These are phyloP conservation scores for Anoncus sp. DNA, from an alignment of 2,888 invertebrate species.

Conservation along the genomic window DNA sequence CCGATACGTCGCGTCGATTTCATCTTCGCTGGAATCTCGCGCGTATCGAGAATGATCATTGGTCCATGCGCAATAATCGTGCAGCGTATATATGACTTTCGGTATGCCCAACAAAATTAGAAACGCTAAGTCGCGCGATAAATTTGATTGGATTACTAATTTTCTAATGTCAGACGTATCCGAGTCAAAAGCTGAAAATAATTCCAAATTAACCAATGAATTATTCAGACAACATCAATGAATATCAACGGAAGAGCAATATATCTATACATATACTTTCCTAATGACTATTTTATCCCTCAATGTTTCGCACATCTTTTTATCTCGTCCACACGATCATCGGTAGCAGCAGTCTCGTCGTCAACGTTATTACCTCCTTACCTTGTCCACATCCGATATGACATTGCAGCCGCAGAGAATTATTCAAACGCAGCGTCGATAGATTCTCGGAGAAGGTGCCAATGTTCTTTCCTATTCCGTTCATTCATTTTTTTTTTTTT, in stretches of 20 bases:
- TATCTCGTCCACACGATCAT: too few species aligned
- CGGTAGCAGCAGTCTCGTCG: too few species aligned
- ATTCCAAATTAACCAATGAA: neutral
- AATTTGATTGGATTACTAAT: too few species aligned
- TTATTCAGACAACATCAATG: neutral
- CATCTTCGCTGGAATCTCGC: constrained; percentile 42
- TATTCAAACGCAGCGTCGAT: neutral
- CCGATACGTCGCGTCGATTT: constrained; percentile 67
- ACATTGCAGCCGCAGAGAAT: neutral
- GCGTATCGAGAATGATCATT: constrained; percentile 50
- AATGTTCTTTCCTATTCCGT: neutral
- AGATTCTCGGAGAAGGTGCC: neutral
- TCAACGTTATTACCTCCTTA: too few species aligned
- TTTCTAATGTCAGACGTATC: too few species aligned
- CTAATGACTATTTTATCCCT: too few species aligned
- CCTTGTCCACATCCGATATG: neutral
- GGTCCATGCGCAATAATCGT: constrained; percentile 58
- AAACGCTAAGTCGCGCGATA: neutral
- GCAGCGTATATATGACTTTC: constrained; percentile 19
- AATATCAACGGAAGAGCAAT: too few species aligned
- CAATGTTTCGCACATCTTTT: too few species aligned
- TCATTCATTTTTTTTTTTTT: neutral
- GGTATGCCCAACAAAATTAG: neutral
- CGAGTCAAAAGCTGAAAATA: neutral
- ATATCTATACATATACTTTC: too few species aligned